Conservation (phyloP, 2,797 vertebrate species). For the Sebastiscus tertius region DNA sequence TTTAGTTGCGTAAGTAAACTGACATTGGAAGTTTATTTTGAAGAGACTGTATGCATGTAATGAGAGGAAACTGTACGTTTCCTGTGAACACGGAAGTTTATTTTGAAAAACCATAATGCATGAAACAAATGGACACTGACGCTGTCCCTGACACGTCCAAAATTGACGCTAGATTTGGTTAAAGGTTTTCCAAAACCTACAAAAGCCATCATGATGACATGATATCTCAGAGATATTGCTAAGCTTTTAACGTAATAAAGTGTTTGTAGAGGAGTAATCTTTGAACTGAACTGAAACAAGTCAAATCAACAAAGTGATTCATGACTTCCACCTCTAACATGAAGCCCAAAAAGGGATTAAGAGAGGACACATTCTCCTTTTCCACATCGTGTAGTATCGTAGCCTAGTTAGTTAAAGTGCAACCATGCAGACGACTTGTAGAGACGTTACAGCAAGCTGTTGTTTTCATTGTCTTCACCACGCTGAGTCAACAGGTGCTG, state of each 20-base stretch:
- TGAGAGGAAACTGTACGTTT: no score
- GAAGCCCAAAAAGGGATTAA: not conserved
- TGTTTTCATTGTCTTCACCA: not conserved
- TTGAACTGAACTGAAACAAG: not conserved
- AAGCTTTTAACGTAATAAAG: not conserved
- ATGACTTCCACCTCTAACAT: not conserved
- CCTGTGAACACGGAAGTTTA: no score
- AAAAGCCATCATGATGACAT: not conserved
- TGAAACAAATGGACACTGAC: not conserved
- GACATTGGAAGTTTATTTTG: not conserved
- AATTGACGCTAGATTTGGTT: not conserved
- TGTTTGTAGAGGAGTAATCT: not conserved
- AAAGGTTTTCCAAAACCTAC: not conserved
- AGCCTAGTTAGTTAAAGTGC: not conserved
- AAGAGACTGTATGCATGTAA: not conserved
- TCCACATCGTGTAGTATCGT: not conserved
- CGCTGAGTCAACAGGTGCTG: slow-evolving; percentile 48
- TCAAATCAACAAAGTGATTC: not conserved
- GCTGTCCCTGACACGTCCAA: not conserved
- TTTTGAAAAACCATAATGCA: no score
- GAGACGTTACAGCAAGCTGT: not conserved
- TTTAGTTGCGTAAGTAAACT: not conserved
- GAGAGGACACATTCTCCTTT: not conserved
- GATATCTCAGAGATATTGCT: not conserved
- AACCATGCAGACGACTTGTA: not conserved